A percentile compares a stretch with the other conserved stretches of the same genome.
phyloP scores from a whole-genome alignment of 2,113 vertebrate genomes.

The Centropus bengalensis region DNA sequence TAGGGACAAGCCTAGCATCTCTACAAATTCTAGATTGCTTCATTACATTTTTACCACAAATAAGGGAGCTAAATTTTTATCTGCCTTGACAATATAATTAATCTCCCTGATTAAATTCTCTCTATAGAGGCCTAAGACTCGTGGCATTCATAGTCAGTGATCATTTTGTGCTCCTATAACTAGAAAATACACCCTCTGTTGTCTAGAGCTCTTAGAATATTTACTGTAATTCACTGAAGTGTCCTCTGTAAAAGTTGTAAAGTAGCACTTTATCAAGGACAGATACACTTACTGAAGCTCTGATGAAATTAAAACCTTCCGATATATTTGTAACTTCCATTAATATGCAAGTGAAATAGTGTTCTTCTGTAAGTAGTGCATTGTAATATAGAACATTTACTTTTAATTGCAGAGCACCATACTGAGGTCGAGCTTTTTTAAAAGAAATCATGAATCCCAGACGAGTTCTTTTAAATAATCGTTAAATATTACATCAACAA shows the following conservation, averaged over 20 bases:
- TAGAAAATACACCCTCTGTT: not conserved
- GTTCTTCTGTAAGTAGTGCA: not conserved
- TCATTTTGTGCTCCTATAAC: not conserved
- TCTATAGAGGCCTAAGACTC: not conserved
- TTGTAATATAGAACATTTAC: not conserved
- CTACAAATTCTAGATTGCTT: not conserved
- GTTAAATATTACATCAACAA: not conserved
- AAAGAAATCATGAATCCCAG: not conserved
- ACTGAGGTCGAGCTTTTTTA: not conserved
- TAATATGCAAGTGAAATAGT: not conserved
- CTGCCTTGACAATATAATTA: not conserved
- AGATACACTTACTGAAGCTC: not conserved
- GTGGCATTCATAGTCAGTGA: not conserved
- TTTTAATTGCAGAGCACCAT: not conserved
- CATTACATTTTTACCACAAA: not conserved
- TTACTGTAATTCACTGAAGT: constrained; percentile 1
- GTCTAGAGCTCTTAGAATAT: not conserved
- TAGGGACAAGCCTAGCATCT: not conserved
- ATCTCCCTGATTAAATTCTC: not conserved
- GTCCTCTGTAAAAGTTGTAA: not conserved
- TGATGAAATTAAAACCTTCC: constrained; percentile 8
- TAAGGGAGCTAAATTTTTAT: not conserved
- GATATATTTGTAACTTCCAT: not conserved
- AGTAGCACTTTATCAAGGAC: constrained; percentile 1
- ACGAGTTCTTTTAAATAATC: not conserved